phyloP scores from a whole-genome alignment of 2,888 invertebrate genomes.

The Carcina quercana region DNA sequence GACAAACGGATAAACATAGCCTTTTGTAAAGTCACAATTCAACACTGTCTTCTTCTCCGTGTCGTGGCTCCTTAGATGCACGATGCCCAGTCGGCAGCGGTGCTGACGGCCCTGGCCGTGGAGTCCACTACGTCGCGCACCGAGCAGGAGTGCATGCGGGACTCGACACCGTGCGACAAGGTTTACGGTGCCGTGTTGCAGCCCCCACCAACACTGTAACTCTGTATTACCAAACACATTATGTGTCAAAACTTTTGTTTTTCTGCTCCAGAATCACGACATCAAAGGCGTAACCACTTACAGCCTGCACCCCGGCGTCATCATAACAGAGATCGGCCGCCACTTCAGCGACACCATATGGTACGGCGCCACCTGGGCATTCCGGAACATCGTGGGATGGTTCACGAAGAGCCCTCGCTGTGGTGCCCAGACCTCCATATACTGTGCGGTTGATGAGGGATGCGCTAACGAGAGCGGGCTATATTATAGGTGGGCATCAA shows the following conservation, averaged over 20 bases:
- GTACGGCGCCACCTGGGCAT: constrained; percentile 39
- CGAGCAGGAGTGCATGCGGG: no score
- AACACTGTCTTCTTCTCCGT: no score
- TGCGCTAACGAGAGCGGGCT: constrained; percentile 72
- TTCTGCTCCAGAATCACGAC: constrained; percentile 35
- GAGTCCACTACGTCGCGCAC: no score
- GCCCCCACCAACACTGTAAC: background rate
- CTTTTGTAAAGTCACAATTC: no score
- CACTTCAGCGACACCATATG: constrained; percentile 56
- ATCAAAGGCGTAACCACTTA: constrained; percentile 71
- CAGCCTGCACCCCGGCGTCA: constrained; percentile 78
- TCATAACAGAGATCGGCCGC: constrained; percentile 78
- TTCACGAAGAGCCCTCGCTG: constrained; percentile 75
- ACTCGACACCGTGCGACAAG: no score
- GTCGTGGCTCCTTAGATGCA: no score
- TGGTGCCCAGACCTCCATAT: constrained; percentile 84
- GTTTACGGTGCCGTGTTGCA: no score
- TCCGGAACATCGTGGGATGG: constrained; percentile 37
- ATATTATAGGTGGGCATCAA: constrained; percentile 69
- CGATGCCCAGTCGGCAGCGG: no score
- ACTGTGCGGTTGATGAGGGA: constrained; percentile 79
- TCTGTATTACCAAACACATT: background rate
- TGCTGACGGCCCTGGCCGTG: no score
- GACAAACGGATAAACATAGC: no score
- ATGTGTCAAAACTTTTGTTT: background rate